Evolutionary conservation across 1,140 invertebrate genomes (phyloP), one percentile per base, ranked within the genome.

Genomic region (Ectropis grisescens): DNA sequence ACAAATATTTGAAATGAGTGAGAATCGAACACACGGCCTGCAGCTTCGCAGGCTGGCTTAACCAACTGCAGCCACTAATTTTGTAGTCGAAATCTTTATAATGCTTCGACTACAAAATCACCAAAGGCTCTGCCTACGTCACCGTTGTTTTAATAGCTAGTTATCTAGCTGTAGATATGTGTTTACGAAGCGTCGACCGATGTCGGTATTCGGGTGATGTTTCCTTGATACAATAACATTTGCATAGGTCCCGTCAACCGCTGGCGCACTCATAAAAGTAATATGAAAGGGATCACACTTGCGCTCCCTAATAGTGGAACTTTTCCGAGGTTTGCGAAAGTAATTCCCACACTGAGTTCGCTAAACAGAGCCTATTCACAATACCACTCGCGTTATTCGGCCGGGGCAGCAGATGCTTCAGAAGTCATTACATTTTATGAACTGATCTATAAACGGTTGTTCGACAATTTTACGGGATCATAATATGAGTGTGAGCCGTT

Each of bases 181-280:
- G n/a, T n/a, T n/a, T n/a, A n/a, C n/a, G n/a, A n/a, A n/a, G n/a
- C n/a, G n/a, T n/a, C n/a, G n/a, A n/a, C n/a, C n/a, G n/a, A n/a
- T n/a, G n/a, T n/a, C n/a, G n/a, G n/a, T n/a, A n/a, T n/a, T n/a
- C n/a, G n/a, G 34, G 45, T 41, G 41, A 39, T 37, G 47, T 48
- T 51, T 48, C 31, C 49, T 52, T 44, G 47, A 47, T 45, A 47
- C 48, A 58, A 67, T 67, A 62, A 58, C 56, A 66, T 66, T 66
- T 59, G 54, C 61, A 66, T 66, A 66, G 56, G 51, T 49, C 40
- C 39, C 48, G 48, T 51, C 54, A 59, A 60, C 54, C 53, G 47
- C 41, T 49, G 37, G 42, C 41, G 46, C 44, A 42, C 50, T 52
- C 50, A 58, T 58, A 62, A 67, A 62, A 62, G 50, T 56, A 56